Base-by-base conservation (phyloP, 2,888 invertebrate genomes). In the Microchrysa polita region DNA sequence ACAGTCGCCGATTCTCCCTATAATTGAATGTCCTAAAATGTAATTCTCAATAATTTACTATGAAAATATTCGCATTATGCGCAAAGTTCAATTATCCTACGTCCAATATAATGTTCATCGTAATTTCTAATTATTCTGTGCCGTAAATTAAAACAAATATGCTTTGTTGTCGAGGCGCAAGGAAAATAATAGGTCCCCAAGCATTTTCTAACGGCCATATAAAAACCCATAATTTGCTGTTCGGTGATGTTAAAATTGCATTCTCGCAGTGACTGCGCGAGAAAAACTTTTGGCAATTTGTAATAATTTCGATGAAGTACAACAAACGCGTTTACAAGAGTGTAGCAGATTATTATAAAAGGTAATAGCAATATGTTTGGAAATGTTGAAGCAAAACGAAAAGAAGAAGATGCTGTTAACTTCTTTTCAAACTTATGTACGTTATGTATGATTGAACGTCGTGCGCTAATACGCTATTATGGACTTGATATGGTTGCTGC, bases 251-350 rank as follows among this genome's bases (percentile, higher is more conserved):
- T n/a, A 57, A 69, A 69, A 69, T 40, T 69, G 69, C 69, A 69
- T 57, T 55, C 16, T 5, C 69, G 16, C 55, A 69, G 9, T 55
- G 40, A 69, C 23, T 55, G 23, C 27, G 57, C n/a, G n/a, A n/a
- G n/a, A n/a, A 55, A 48, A 52, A 69, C 55, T 34, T 69, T 69
- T 69, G 20, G 12, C 69, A 34, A 69, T 69, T 69, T 69, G 69
- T 69, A 69, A 69, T 69, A 57, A 69, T 69, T 69, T 69, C 20
- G 18, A 16, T 40, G 40, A 20, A 7, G 40, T 34, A 52, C 20
- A 16, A 57, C 5, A 22, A 22, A 18, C n/a, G n/a, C n/a, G 57
- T 42, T 69, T 18, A 57, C 20, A 63, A 57, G n/a, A n/a, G 40
- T 27, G 53, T 40, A 69, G 42, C 16, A 69, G 69, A 69, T 69